Evolutionary conservation across 2,113 vertebrate species (phyloP), one percentile per base, ranked within the genome.

Genomic region (Petrocephalus microphthalmus): DNA sequence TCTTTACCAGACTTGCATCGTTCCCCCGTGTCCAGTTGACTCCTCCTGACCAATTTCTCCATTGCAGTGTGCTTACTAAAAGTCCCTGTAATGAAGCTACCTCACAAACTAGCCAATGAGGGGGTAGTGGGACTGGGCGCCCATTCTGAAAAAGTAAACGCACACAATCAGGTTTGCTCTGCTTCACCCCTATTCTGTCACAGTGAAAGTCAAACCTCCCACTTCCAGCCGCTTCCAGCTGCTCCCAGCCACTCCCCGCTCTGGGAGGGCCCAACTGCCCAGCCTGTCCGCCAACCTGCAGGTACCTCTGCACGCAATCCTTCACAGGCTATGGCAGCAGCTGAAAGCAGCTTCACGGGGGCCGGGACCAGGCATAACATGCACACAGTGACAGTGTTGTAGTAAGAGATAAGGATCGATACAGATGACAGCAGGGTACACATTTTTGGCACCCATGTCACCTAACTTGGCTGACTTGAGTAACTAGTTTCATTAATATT

Each of bases 121-220:
- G 87, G 90, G 89, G 20, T 49, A 20, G 56, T 89, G 89, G 0
- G 87, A 88, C 89, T 89, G 87, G 84, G 84, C 89, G 51, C 91
- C 90, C 94, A 95, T 94, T 92, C 95, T 95, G 91, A 81, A 91
- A 91, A 86, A 91, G 11, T 54, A 87, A 78, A 85, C 7, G 25
- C 64, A 54, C 1, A 88, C 89, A 19, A 37, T 37, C 51, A 45
- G 11, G 42, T 45, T 60, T 85, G 19, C 47, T 29, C 25, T 29
- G 25, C 25, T 29, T 67, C 60, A 42, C 19, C 33, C 33, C 33
- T 29, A 2, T 54, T 54, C 17, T 54, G 11, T 54, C 53, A 5
- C 52, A 54, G 52, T 54, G 1, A 54, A 54, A 54, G 0, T 29
- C 25, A 74, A 3, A 33, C 67, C 37, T 67, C n/a, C n/a, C n/a